phyloP scores from a whole-genome alignment of 2,797 vertebrate species.

The Etheostoma nigrum region DNA sequence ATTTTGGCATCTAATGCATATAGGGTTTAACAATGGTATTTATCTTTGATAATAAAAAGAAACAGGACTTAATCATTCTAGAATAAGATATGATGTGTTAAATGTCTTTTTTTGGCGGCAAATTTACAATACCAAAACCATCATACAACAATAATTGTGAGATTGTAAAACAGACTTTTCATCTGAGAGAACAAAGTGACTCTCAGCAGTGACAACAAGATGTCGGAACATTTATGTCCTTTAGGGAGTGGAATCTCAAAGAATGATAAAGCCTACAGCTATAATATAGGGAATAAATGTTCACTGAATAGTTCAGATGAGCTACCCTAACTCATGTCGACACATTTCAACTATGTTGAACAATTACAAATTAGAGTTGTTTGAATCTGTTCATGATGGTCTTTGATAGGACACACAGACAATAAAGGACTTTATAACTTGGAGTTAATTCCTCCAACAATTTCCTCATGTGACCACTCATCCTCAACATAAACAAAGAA shows the following conservation, averaged over 20 bases:
- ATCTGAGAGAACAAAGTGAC: slow-evolving; percentile 18
- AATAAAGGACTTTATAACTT: neutral
- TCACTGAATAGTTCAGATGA: slow-evolving; percentile 1
- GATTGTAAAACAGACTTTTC: neutral
- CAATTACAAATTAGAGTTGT: neutral
- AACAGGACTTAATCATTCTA: neutral
- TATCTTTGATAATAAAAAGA: neutral
- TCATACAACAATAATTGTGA: neutral
- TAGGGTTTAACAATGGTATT: neutral
- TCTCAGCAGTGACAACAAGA: slow-evolving; percentile 1
- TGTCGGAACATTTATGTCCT: neutral
- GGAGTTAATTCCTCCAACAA: neutral
- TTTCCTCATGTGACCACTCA: neutral
- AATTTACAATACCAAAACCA: neutral
- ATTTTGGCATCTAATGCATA: neutral
- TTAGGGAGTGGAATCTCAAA: neutral
- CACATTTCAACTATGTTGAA: neutral
- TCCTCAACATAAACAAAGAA: slow-evolving; percentile 22
- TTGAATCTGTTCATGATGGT: neutral
- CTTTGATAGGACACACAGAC: neutral
- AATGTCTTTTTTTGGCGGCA: too few species aligned
- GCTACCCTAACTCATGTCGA: neutral
- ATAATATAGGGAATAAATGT: neutral
- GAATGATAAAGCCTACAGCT: neutral
- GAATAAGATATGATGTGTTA: neutral